These are phyloP conservation scores for Halesus radiatus DNA, from an alignment of 1,140 invertebrate genomes.

Conservation along the genomic window DNA sequence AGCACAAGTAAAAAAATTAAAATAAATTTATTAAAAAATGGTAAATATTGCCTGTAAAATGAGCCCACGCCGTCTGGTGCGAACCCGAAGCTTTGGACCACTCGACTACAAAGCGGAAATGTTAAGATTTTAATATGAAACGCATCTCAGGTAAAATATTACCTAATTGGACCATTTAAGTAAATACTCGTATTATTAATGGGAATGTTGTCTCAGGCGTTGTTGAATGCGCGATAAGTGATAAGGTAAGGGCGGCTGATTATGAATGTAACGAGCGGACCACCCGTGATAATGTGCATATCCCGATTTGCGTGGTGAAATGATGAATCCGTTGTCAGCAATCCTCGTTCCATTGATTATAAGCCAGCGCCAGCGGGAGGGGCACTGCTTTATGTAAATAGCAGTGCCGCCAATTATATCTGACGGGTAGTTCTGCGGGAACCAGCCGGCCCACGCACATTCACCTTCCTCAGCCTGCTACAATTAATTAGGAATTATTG, in stretches of 20 bases:
- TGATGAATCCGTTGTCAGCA: constrained; percentile 23
- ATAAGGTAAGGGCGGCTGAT: neutral
- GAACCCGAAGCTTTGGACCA: no score
- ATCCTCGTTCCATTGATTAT: constrained; percentile 16
- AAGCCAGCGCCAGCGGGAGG: neutral
- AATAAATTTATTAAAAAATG: no score
- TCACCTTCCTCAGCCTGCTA: constrained; percentile 3
- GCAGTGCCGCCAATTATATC: constrained; percentile 43
- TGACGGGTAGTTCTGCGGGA: constrained; percentile 37
- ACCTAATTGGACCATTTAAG: no score
- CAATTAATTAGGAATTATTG: constrained; percentile 51
- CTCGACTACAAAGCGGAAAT: no score
- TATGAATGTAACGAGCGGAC: neutral
- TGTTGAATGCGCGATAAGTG: neutral
- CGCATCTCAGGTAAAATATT: no score
- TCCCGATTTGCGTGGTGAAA: constrained; percentile 7
- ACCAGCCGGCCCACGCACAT: constrained; percentile 23
- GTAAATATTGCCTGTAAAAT: no score
- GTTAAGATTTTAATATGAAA: no score
- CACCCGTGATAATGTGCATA: neutral
- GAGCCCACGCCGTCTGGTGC: no score
- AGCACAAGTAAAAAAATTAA: no score
- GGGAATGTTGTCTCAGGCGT: neutral
- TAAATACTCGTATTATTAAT: no score
- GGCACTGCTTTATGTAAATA: constrained; percentile 31